Conservation (phyloP, 2,113 vertebrate genomes). For the Rhombomys opimus region DNA sequence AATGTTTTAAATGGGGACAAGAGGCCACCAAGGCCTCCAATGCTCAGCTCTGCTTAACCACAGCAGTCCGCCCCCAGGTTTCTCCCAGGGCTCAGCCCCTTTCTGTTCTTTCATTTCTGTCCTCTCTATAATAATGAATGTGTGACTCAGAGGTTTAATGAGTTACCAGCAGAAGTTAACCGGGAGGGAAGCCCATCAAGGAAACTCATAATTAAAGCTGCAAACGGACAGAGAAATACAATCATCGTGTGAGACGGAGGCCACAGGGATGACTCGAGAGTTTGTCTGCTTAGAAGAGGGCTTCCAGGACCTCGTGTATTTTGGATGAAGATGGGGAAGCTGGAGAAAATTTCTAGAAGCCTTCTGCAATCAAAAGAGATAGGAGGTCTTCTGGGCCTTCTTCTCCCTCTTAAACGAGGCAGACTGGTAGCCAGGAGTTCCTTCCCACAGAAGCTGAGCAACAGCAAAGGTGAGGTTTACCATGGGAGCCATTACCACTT, state of each 20-base stretch:
- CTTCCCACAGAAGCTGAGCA: conserved; percentile 38
- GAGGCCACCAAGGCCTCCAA: conserved; percentile 69
- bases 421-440: background rate
- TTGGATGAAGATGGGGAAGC: conserved; percentile 42
- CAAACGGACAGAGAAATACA: conserved; percentile 78
- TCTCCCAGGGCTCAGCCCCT: conserved; percentile 78
- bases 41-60: conserved; percentile 78
- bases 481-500: conserved; percentile 7
- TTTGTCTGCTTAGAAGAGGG: conserved; percentile 1
- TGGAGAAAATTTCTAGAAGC: conserved; percentile 47
- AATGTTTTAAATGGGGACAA: conserved; percentile 33
- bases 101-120: conserved; percentile 73
- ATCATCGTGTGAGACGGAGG: conserved; percentile 44
- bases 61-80: conserved; percentile 73
- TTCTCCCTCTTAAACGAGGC: background rate
- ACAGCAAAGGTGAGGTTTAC: background rate
- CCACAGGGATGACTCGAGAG: conserved; percentile 20
- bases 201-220: conserved; percentile 82
- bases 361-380: conserved; percentile 16
- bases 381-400: background rate
- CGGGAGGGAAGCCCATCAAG: conserved; percentile 81
- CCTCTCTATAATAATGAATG: conserved; percentile 80
- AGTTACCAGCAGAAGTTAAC: conserved; percentile 84
- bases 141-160: conserved; percentile 83
- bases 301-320: conserved; percentile 20